Conservation (phyloP, 2,888 invertebrate species). For the Prosopocoilus inquinatus region DNA sequence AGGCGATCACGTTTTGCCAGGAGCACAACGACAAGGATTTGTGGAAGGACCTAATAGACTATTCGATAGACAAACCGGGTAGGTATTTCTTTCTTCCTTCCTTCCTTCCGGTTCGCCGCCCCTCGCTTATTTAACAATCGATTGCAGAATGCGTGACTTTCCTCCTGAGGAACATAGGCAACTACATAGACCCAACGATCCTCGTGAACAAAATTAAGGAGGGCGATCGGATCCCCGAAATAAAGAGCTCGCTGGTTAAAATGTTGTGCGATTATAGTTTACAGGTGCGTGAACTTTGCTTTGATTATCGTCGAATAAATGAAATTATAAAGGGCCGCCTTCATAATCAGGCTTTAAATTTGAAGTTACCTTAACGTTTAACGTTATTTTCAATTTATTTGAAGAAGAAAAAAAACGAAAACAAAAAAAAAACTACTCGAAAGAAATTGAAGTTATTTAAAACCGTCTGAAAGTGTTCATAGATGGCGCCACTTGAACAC, state of each 20-base stretch:
- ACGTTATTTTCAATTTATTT: too few relatives aligned
- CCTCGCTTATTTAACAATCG: slow-evolving; percentile 20
- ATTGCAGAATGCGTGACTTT: slow-evolving; percentile 45
- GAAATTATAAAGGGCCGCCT: too few relatives aligned
- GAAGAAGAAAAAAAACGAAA: too few relatives aligned
- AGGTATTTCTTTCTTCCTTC: slow-evolving; percentile 10
- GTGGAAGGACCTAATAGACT: slow-evolving; percentile 88
- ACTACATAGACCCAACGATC: slow-evolving; percentile 87
- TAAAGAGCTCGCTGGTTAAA: slow-evolving; percentile 88
- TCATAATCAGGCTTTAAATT: too few relatives aligned
- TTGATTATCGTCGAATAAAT: neutral
- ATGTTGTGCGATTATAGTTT: slow-evolving; percentile 94
- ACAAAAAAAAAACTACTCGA: too few relatives aligned
- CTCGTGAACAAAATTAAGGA: slow-evolving; percentile 78
- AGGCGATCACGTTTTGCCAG: slow-evolving; percentile 95
- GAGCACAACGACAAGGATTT: slow-evolving; percentile 92
- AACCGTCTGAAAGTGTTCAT: too few relatives aligned
- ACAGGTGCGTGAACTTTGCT: slow-evolving; percentile 57
- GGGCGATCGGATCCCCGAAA: slow-evolving; percentile 82
- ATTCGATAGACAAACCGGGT: slow-evolving; percentile 81
- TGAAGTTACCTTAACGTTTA: too few relatives aligned
- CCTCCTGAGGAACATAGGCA: slow-evolving; percentile 53
- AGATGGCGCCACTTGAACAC: too few relatives aligned
- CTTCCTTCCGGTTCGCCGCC: too few relatives aligned
- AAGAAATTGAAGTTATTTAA: too few relatives aligned